Percentiles rank a stretch among this genome's conserved stretches.
Evolutionary conservation across 1,140 invertebrate species (phyloP).

Genomic region (Rhizoglyphus robini): DNA sequence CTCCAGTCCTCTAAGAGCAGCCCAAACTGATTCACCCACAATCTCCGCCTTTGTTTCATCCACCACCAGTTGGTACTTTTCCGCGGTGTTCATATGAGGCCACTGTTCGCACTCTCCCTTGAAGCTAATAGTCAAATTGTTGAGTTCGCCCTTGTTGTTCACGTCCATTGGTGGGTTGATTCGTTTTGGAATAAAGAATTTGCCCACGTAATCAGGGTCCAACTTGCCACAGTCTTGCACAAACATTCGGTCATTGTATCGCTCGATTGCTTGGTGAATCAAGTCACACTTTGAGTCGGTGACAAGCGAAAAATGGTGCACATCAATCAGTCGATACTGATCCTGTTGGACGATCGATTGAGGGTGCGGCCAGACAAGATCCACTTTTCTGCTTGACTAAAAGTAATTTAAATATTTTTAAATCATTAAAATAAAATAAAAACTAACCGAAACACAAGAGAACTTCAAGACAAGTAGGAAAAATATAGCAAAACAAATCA

Average conservation of each 20-base stretch:
- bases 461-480: too few relatives aligned
- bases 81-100: constrained; percentile 50
- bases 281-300: constrained; percentile 37
- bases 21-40: constrained; percentile 32
- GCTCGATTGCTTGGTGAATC: constrained; percentile 40
- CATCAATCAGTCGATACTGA: constrained; percentile 24
- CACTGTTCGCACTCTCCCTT: constrained; percentile 40
- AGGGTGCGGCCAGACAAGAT: too few relatives aligned
- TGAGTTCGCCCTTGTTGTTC: constrained; percentile 28
- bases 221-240: too few relatives aligned
- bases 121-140: constrained; percentile 31
- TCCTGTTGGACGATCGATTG: too few relatives aligned
- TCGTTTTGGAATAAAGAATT: constrained; percentile 2
- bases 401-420: too few relatives aligned
- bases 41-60: constrained; percentile 26
- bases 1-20: constrained; percentile 34
- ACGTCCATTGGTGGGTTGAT: constrained; percentile 4
- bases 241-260: constrained; percentile 29
- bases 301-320: background rate
- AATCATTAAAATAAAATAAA: too few relatives aligned
- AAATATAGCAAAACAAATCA: too few relatives aligned
- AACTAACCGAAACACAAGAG: too few relatives aligned
- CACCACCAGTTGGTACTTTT: constrained; percentile 31
- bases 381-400: too few relatives aligned
- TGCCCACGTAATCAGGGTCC: background rate